Base-by-base conservation (phyloP, 2,888 invertebrate species). In the Iselma pallidipennis region DNA sequence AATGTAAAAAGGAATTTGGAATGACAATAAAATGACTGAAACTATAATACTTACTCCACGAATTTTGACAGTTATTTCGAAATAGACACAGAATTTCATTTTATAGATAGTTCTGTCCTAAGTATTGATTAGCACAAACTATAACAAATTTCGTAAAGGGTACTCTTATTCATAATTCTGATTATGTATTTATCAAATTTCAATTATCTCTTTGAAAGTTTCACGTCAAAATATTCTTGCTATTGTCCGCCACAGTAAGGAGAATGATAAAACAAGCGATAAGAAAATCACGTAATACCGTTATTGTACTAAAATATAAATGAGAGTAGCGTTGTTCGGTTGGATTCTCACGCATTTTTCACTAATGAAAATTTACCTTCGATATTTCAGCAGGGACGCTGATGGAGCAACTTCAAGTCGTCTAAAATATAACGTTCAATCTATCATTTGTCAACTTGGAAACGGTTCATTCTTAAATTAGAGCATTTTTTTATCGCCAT, bases 361-460 rank as follows among this genome's bases (percentile, higher is more conserved):
- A n/a, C 2, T 37, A 37, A 37, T 37, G 16, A 1, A 37, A 37
- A 16, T 37, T 37, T 37, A 23, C 21, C 21, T 21, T 12, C 6
- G 21, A 45, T 37, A 37, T 45, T 45, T 23, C 21, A 45, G 19
- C 19, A 33, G 5, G 3, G 33, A 9, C n/a, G 4, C 12, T 21
- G 21, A 45, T 45, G 21, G n/a, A 45, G n/a, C 45, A 23, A 45
- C 5, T 45, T 6, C 37, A 37, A 37, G 16, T 37, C 16, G 7
- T 23, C 56, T 55, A 60, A 63, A 52, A 60, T 61, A 63, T 58
- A 45, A 57, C 55, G 58, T 57, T 59, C 57, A 60, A 65, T 65
- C 61, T 60, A 57, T 55, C 60, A 61, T 56, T 55, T 42, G 29
- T 48, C 25, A 45, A 31, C 51, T 55, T 59, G 25, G 25, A 37